These are phyloP conservation scores for Ictalurus punctatus DNA, from an alignment of 2,113 vertebrate genomes.

Conservation along the genomic window DNA sequence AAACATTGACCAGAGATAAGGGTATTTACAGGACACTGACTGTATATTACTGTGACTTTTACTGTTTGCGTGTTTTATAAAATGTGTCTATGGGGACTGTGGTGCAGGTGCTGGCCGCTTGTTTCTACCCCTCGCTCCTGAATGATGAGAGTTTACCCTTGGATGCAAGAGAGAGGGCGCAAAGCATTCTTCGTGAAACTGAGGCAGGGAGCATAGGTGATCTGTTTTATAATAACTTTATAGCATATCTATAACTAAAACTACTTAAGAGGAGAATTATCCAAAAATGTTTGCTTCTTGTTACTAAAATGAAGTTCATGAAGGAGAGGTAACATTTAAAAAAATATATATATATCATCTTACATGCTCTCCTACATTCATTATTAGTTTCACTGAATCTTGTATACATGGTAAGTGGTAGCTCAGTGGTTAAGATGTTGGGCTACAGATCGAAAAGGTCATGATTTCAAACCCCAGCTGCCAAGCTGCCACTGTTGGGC, in stretches of 20 bases:
- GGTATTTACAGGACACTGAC: not conserved
- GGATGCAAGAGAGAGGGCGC: conserved; percentile 66
- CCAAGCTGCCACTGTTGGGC: too few species aligned
- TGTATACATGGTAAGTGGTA: not conserved
- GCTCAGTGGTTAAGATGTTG: too few species aligned
- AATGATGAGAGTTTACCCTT: conserved; percentile 55
- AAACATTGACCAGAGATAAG: not conserved
- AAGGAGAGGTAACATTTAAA: not conserved
- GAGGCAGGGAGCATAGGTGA: conserved; percentile 68
- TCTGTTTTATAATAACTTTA: conserved; percentile 17
- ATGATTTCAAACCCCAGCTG: too few species aligned
- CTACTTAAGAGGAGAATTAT: not conserved
- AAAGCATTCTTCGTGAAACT: conserved; percentile 60
- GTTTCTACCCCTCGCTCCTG: conserved; percentile 69
- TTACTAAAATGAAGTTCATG: not conserved
- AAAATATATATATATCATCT: not conserved
- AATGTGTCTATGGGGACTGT: not conserved
- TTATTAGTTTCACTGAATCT: not conserved
- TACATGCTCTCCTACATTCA: not conserved
- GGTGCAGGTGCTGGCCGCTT: conserved; percentile 69
- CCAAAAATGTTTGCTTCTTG: too few species aligned
- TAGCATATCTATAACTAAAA: not conserved
- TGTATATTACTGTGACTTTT: not conserved
- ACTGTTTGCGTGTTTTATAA: not conserved
- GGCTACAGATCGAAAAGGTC: too few species aligned